Base-by-base conservation (phyloP, 1,140 invertebrate genomes). In the Gonatopus flavifemur region DNA sequence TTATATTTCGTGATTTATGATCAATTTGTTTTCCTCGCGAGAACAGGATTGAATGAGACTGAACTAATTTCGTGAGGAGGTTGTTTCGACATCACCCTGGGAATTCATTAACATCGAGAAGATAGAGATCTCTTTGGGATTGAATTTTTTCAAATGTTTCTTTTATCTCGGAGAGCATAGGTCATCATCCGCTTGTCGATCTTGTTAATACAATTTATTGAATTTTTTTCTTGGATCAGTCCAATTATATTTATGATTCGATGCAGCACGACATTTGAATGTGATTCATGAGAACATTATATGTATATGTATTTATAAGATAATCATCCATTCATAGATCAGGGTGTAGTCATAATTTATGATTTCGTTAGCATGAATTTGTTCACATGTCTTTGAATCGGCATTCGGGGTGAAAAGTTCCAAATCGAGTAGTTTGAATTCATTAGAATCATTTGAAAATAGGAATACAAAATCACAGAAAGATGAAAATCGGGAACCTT, bases 1-100 rank as follows among this genome's bases (percentile, higher is more conserved):
- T 52, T 57, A 70, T 72, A 71, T 69, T 66, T 66, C 57, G 55
- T 72, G 69, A 72, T 72, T 74, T 70, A 73, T 68, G 63, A 63
- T 35, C 51, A n/a, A n/a, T 50, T 57, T 43, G 49, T 54, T 55
- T 55, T 55, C 57, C 53, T 64, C 44, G 47, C 45, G 48, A 57
- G 56, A 55, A 55, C 61, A 66, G 53, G 32, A 46, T 45, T 28
- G 21, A 39, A 44, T 44, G 35, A 38, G 42, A 49, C 52, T 55
- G 42, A 59, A 58, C 64, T 64, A 60, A 68, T 72, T 73, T 69
- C 55, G 64, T 69, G 66, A 70, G 57, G 59, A 42, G 52, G 52
- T 44, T 49, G 45, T 50, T 42, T 49, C 28, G 56, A 53, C 49
- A 52, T 52, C 55, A 48, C 64, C 59, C 51, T 50, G 42, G 51